Conservation (phyloP, 2,113 vertebrate species). For the Vicugna pacos region DNA sequence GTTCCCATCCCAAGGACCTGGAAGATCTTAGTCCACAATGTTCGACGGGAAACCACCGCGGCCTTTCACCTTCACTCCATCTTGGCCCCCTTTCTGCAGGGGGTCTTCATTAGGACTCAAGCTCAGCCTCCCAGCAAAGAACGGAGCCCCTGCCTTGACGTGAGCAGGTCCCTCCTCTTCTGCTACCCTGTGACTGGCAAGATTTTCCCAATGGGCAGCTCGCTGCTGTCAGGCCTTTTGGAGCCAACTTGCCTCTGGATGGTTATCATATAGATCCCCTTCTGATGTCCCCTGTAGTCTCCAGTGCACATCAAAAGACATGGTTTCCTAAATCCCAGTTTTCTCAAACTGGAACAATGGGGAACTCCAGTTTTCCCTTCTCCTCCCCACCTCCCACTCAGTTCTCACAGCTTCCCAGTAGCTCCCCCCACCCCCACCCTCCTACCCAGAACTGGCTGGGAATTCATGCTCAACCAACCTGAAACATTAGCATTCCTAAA, state of each 20-base stretch:
- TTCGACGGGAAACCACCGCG: fast-evolving
- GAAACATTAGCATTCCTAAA: constrained; percentile 75
- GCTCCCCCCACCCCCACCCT: neutral
- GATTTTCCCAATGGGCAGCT: neutral
- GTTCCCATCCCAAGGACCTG: neutral
- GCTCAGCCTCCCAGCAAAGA: neutral
- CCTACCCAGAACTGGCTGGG: constrained; percentile 24
- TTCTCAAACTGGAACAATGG: constrained; percentile 41
- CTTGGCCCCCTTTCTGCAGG: neutral
- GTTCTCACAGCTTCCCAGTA: constrained; percentile 27
- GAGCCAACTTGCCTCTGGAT: neutral
- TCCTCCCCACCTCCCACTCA: neutral
- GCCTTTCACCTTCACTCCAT: neutral
- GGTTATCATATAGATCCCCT: neutral
- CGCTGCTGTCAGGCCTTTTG: neutral
- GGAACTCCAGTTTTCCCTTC: constrained; percentile 27
- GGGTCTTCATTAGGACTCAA: neutral
- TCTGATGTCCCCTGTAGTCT: neutral
- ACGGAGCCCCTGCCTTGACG: fast-evolving
- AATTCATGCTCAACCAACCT: constrained; percentile 51
- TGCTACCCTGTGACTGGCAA: neutral
- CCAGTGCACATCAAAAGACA: neutral
- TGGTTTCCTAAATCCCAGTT: neutral
- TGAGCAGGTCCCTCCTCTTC: neutral
- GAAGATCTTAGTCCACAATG: fast-evolving